Evolutionary conservation across 1,140 invertebrate genomes (phyloP), one percentile per base, ranked within the genome.

Genomic region (Zaprionus ornatus): DNA sequence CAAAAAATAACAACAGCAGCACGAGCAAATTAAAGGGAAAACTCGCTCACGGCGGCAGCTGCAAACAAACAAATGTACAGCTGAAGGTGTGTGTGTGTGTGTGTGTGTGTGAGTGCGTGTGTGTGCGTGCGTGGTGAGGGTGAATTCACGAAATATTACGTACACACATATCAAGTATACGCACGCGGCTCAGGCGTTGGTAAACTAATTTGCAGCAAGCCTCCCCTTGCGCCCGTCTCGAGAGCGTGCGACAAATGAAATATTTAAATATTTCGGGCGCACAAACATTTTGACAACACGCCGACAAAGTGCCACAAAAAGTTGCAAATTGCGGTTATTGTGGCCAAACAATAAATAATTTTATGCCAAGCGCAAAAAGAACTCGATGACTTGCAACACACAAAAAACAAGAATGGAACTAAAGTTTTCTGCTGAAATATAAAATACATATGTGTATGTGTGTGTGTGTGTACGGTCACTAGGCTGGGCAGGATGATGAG

Each of bases 251-350:
- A 87, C 84, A 87, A 84, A 90, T 87, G 76, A 87, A 87, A 87
- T 87, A 88, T 87, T 88, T 84, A 87, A 88, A 87, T 82, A 88
- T 72, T 71, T 86, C 63, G 67, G 77, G 68, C 77, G 71, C 64
- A 76, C 82, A 88, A 87, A 88, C 74, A 84, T 88, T 87, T 79
- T 84, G 80, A 87, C 85, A 75, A 78, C 84, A 72, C 74, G 72
- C 55, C 64, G 64, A 77, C 75, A 77, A 64, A 77, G 61, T 68
- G 65, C 65, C 75, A 77, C 74, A 90, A 81, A 88, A 88, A 88
- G 85, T 88, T 88, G 71, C 85, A 88, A 88, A 90, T 88, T 88
- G 84, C 83, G 84, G 84, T 90, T 81, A 90, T 90, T 88, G 85
- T 88, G 85, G 80, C 65, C 50, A 57, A 74, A 82, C 50, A 81